Conservation (phyloP, 2,888 invertebrate genomes). For the Heliconius aoede region DNA sequence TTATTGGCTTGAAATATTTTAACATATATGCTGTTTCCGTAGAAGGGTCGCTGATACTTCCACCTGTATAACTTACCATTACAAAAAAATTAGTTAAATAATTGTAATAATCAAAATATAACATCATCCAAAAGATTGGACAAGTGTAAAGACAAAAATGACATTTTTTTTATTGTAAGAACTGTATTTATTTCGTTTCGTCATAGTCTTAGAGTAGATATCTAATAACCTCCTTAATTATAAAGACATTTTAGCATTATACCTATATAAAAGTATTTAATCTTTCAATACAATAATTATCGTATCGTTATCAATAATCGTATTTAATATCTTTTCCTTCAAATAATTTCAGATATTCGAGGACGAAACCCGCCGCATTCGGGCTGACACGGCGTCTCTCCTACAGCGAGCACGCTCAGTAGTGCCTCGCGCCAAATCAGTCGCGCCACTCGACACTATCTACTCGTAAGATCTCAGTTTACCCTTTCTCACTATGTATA, state of each 20-base stretch:
- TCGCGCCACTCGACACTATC: slow-evolving; percentile 81
- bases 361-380: slow-evolving; percentile 91
- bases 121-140: too few species aligned
- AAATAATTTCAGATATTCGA: slow-evolving; percentile 87
- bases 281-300: neutral
- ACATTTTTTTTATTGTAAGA: too few species aligned
- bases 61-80: too few species aligned
- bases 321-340: neutral
- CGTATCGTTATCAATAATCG: neutral
- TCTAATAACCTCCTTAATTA: too few species aligned
- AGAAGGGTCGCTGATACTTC: too few species aligned
- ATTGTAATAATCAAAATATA: too few species aligned
- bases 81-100: too few species aligned
- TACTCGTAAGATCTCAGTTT: slow-evolving; percentile 79
- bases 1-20: too few species aligned
- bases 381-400: slow-evolving; percentile 89
- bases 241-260: neutral
- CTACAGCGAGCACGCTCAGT: slow-evolving; percentile 90
- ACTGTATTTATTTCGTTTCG: too few species aligned
- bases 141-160: too few species aligned
- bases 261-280: neutral
- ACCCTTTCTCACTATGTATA: neutral
- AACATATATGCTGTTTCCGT: too few species aligned
- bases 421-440: slow-evolving; percentile 87
- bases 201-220: too few species aligned